Evolutionary conservation across 2,797 vertebrate genomes (phyloP), one percentile per base, ranked within the genome.

Genomic region (Nothura maculosa): DNA sequence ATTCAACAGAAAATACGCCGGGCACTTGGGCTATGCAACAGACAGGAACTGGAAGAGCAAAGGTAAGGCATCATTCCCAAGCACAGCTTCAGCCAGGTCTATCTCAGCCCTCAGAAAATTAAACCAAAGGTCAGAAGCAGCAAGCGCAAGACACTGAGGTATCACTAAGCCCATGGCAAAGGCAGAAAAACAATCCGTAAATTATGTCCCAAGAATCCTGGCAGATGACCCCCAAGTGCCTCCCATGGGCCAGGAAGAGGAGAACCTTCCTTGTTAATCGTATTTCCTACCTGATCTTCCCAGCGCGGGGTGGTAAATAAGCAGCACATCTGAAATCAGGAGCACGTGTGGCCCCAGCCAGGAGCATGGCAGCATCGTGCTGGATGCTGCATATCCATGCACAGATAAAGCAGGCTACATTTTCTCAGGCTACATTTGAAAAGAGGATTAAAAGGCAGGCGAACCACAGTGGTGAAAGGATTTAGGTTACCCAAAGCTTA

Each of bases 1-100:
- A 91, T 99, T 99, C 97, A 99, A 99, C 96, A 98, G 99, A 60
- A 99, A 99, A 77, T 99, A 99, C 0, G 99, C 99, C 0, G 99
- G 99, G n/a, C 99, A 99, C 96, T 97, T 99, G 92, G 99, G 99
- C 24, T 99, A 99, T 0, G 99, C 99, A 36, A 98, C 99, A 0
- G 99, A 99, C 28, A 98, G 96, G 38, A 99, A 98, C 96, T 99
- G 99, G 99, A 98, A 98, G 92, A 98, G 99, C 96, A 99, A 99
- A 98, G 99, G 99, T 98, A 94, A 94, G 54, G 54, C 10, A n/a
- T 10, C 2, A 27, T 22, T 89, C 81, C 79, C 88, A 12, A 55
- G 61, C 40, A 38, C 70, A 79, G 14, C 57, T 47, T 48, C 60
- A 88, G 84, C 55, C 50, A 32, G 32, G 40, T 25, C 79, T 28